Conservation (phyloP, 2,797 vertebrate genomes). For the Lacerta bilineata region DNA sequence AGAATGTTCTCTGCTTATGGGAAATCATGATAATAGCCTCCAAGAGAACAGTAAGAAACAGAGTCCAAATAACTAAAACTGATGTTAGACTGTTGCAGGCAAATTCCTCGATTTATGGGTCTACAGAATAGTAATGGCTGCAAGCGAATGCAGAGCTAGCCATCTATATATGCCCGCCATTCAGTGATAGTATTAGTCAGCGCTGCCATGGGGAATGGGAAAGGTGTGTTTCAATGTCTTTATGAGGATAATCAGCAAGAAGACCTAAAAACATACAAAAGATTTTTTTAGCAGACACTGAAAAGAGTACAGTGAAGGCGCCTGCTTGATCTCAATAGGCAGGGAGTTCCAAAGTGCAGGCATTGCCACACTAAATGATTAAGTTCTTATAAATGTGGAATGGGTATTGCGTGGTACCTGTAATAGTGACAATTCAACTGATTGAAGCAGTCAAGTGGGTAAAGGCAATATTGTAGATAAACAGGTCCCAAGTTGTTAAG, state of each 20-base stretch:
- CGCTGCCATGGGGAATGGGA: not conserved
- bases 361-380: too few species aligned
- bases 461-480: too few species aligned
- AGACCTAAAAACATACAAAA: not conserved
- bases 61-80: slow-evolving; percentile 21
- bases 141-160: not conserved
- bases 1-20: slow-evolving; percentile 1
- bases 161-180: not conserved
- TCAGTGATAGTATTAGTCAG: not conserved
- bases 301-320: too few species aligned
- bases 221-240: slow-evolving; percentile 25
- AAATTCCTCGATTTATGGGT: not conserved
- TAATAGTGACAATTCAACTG: too few species aligned
- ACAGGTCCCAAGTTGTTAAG: too few species aligned
- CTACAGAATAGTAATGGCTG: not conserved
- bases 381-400: too few species aligned
- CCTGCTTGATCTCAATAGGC: too few species aligned
- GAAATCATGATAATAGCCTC: slow-evolving; percentile 26
- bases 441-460: too few species aligned
- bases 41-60: not conserved
- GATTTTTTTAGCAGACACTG: too few species aligned
- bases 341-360: too few species aligned
- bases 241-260: slow-evolving; percentile 33
- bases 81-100: slow-evolving; percentile 15
- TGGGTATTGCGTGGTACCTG: too few species aligned